These are phyloP conservation scores for Lasioglossum calceatum DNA, from an alignment of 2,888 invertebrate species.

Conservation along the genomic window DNA sequence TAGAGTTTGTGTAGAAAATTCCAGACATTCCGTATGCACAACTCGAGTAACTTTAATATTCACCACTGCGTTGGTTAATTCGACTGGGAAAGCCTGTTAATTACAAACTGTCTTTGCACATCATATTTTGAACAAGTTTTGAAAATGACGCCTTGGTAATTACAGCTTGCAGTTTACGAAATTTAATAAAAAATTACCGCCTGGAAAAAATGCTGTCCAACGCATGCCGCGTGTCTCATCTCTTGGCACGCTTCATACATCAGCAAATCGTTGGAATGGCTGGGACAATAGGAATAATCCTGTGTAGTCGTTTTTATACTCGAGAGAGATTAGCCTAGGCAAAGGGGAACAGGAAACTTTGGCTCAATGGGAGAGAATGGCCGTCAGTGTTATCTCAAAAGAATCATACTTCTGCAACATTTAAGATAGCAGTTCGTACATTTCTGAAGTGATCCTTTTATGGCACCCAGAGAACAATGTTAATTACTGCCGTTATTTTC, in stretches of 20 bases:
- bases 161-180: neutral
- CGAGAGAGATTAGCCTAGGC: conserved; percentile 35
- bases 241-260: conserved; percentile 36
- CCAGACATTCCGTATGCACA: neutral
- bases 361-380: conserved; percentile 29
- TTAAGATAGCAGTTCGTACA: conserved; percentile 40
- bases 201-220: neutral
- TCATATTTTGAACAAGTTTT: neutral
- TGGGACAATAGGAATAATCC: conserved; percentile 51
- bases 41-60: neutral
- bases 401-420: conserved; percentile 46
- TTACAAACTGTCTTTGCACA: conserved; percentile 8
- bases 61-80: neutral
- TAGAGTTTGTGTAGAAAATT: neutral
- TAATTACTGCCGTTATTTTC: conserved; percentile 28
- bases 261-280: conserved; percentile 43
- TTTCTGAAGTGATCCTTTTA: conserved; percentile 28
- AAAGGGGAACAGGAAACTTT: conserved; percentile 17
- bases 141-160: neutral
- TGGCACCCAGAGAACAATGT: conserved; percentile 18
- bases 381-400: conserved; percentile 44
- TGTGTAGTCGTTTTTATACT: conserved; percentile 34
- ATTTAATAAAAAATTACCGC: neutral
- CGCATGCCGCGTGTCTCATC: conserved; percentile 18
- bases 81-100: neutral